These are phyloP conservation scores for Oxytorus armatus DNA, from an alignment of 2,888 invertebrate species.

Conservation along the genomic window DNA sequence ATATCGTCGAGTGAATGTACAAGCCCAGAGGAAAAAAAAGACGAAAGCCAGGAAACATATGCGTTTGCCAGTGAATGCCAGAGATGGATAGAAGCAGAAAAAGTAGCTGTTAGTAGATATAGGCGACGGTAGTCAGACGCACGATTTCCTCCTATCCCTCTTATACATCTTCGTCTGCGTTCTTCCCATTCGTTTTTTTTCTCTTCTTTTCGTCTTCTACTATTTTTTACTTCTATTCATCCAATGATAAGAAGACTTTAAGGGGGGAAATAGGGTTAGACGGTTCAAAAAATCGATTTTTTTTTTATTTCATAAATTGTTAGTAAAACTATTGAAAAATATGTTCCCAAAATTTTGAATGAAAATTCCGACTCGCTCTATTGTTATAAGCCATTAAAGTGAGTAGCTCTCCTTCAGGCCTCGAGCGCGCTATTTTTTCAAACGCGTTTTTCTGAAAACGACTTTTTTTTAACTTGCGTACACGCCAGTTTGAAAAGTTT, in stretches of 20 bases:
- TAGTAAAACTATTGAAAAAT: no score
- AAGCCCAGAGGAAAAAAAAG: conserved; percentile 19
- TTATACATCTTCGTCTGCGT: conserved; percentile 10
- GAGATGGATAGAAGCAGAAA: conserved; percentile 38
- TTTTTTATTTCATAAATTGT: no score
- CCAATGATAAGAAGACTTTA: conserved; percentile 61
- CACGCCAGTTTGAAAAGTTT: no score
- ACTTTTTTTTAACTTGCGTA: no score
- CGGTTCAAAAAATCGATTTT: no score
- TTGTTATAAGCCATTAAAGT: no score
- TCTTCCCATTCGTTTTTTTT: neutral
- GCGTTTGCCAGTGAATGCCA: conserved; percentile 56
- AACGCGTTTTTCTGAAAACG: no score
- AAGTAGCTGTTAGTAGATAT: conserved; percentile 51
- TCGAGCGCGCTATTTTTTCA: no score
- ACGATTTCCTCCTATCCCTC: conserved; percentile 40
- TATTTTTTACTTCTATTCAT: conserved; percentile 25
- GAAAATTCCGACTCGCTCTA: no score
- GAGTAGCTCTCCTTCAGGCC: no score
- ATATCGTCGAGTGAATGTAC: conserved; percentile 56
- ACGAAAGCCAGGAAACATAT: conserved; percentile 14
- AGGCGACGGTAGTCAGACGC: conserved; percentile 61
- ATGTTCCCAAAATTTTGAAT: no score
- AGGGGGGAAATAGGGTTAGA: no score
- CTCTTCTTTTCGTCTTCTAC: conserved; percentile 11